A percentile compares a stretch with the other conserved stretches of the same genome.
phyloP scores from a whole-genome alignment of 2,888 invertebrate species.

The Drosophila incognita region DNA sequence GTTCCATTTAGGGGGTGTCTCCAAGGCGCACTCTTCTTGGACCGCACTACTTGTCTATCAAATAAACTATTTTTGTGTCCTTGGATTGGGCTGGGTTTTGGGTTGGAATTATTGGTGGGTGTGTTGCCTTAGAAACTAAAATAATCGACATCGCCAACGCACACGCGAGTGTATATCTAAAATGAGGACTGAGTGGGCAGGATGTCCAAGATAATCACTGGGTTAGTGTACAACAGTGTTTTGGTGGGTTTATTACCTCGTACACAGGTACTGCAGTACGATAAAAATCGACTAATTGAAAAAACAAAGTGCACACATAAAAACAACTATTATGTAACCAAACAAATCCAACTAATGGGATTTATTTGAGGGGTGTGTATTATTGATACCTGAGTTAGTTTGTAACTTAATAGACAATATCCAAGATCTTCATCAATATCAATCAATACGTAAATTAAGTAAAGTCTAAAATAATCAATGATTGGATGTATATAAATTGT shows the following conservation, averaged over 20 bases:
- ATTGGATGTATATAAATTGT: neutral
- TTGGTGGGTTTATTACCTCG: constrained; percentile 42
- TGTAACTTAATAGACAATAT: neutral
- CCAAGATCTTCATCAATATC: neutral
- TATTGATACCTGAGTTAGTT: neutral
- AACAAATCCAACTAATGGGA: constrained; percentile 11
- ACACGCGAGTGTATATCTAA: constrained; percentile 54
- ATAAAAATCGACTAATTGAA: constrained; percentile 72
- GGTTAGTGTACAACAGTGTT: constrained; percentile 33
- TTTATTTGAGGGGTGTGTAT: neutral
- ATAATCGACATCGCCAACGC: constrained; percentile 44
- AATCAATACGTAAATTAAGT: neutral
- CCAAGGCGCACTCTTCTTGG: neutral
- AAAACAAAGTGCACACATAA: constrained; percentile 20
- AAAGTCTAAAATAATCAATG: neutral
- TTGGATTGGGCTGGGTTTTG: constrained; percentile 8
- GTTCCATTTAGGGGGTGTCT: constrained; percentile 5
- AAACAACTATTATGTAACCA: neutral
- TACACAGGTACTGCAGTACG: constrained; percentile 40
- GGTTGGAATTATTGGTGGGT: constrained; percentile 9
- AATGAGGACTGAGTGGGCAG: neutral
- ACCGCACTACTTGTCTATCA: neutral
- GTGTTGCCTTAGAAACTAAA: constrained; percentile 40
- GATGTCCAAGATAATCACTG: constrained; percentile 12
- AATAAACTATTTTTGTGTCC: constrained; percentile 24